Evolutionary conservation across 2,113 vertebrate genomes (phyloP), one percentile per base, ranked within the genome.

Genomic region (Carassius auratus): DNA sequence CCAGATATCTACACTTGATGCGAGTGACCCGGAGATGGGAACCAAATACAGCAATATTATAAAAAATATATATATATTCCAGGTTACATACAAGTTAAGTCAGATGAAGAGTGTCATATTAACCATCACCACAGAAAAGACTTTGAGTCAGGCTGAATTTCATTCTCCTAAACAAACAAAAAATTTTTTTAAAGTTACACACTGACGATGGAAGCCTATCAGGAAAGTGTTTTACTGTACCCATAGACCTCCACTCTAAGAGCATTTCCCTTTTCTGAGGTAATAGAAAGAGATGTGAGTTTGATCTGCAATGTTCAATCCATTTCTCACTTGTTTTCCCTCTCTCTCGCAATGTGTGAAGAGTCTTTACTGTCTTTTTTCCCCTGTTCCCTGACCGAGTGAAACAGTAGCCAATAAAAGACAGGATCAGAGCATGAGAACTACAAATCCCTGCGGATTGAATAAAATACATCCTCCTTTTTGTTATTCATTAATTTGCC

Each of bases 401-500:
- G 0, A 23, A 83, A 81, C 45, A 74, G 61, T 36, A 79, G 19
- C 52, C 14, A 38, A 61, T 13, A 45, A 78, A 21, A 62, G 75
- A 88, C 45, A 61, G n/a, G 74, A 88, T 86, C 74, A 82, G 83
- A 79, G n/a, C 26, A 8, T 64, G 42, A 64, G 76, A 69, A 81
- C 48, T 55, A 81, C 68, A 76, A 64, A 17, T 84, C 84, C 71
- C 82, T 68, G 50, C 6, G 59, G 45, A 85, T 69, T 68, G 76
- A 61, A 57, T 38, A 88, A 33, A 10, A 19, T 83, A 38, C 68
- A 66, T 83, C 62, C 74, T 9, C 83, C 36, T 87, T 33, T 38
- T 89, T 77, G 89, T 88, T 88, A 86, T 85, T 89, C 84, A 90
- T 90, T 86, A 85, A 84, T 83, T 81, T 84, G 83, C 3, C 26